Base-by-base conservation (phyloP, 2,888 invertebrate genomes). In the Cremastinae sp. region DNA sequence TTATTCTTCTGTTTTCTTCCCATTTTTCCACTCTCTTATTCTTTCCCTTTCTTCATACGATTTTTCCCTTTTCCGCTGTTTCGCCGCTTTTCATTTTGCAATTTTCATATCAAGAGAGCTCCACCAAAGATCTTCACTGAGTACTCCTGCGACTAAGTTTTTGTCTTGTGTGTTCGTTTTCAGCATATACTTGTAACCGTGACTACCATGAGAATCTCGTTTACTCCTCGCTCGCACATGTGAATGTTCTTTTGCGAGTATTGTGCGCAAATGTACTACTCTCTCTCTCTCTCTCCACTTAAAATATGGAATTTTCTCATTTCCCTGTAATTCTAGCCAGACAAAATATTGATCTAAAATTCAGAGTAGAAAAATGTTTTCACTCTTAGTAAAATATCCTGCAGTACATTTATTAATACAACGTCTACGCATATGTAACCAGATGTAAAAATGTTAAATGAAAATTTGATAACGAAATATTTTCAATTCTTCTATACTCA, bases 301-400 rank as follows among this genome's bases (percentile, higher is more conserved):
- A 47, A 68, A 54, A 56, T 68, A 68, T 45, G 54, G 1, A 66
- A 66, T 66, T 66, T 66, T 34, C 54, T 43, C 45, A 18, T 56
- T 66, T 65, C 34, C 56, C 41, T 7, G 28, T 8, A 41, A 38
- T 28, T 18, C 45, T 65, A 14, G 3, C 16, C 20, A 22, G 8
- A 22, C 3, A n/a, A 28, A 28, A 20, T 28, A 22, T 12, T 16
- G 36, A 12, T 16, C 49, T 16, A 9, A 49, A 49, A 22, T 10
- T n/a, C 10, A n/a, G 51, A 28, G 5, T 28, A 5, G 5, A 28
- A 53, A 20, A 53, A 28, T 5, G 28, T 5, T 28, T 5, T 2
- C 5, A 28, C 2, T 2, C 5, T 28, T 2, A 28, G 2, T 28
- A 28, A 28, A 28, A 28, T 28, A 28, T 28, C 5, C 10, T 22